Base-by-base conservation (phyloP, 1,140 invertebrate genomes). In the Nylanderia fulva region DNA sequence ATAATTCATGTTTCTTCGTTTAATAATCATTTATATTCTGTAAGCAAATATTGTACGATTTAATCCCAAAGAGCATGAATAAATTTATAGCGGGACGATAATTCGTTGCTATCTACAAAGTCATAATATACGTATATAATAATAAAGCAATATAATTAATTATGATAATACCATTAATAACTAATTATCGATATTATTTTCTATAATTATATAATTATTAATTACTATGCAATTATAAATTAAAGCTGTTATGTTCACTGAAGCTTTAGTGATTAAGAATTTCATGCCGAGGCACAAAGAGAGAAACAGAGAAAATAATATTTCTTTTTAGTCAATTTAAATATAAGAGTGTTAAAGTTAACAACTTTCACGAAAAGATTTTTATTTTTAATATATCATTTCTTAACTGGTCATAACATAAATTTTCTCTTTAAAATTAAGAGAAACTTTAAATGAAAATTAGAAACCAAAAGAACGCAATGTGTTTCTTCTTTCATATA, bases 111-210 rank as follows among this genome's bases (percentile, higher is more conserved):
- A 27, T 39, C 5, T 72, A 36, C 0, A 36, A 11, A 36, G 15
- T 4, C 21, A 36, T 54, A 71, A 71, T 72, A 72, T n/a, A n/a
- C n/a, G n/a, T n/a, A n/a, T n/a, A n/a, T n/a, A 36, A 9, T 72
- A 33, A 33, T 33, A 33, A n/a, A n/a, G n/a, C n/a, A 56, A 72
- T 72, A 7, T 72, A 56, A 54, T 72, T 72, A 58, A 72, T 72
- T 39, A 39, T 36, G 13, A 72, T 29, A 21, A 36, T 56, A 56
- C 8, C 0, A 36, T 71, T 24, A 56, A 24, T 56, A 24, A 72
- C 18, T 48, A 48, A 48, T 48, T 48, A 48, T 5, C 18, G 45
- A 48, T 48, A 48, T 42, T 42, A 42, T 45, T 45, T 45, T 45
- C 11, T 6, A 48, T 72, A 52, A 52, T 69, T 52, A 72, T 56